Base-by-base conservation (phyloP, 2,888 invertebrate species). In the Standfussiana lucernea region DNA sequence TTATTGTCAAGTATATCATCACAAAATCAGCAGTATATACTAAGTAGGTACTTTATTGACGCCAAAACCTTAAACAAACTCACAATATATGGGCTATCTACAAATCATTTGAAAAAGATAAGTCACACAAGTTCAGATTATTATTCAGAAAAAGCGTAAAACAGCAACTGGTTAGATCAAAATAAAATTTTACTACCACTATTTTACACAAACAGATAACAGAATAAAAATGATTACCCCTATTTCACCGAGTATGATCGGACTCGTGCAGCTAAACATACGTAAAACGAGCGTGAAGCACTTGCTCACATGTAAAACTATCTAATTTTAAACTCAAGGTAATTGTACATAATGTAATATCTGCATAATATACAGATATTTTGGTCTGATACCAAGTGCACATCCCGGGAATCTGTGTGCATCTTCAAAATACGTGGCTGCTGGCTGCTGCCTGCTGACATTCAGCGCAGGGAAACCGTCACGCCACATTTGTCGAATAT, bases 261-360 rank as follows among this genome's bases (percentile, higher is more conserved):
- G 77, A 82, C 84, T 86, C 86, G 82, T 86, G 86, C 75, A 77
- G 78, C 79, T 89, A 90, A 90, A 93, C 90, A 91, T 90, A 91
- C 90, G 90, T 72, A 84, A 86, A 90, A 89, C 91, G 88, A 89
- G 89, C 91, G 75, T 84, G 86, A 86, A 92, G 88, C 90, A 90
- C 89, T 90, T 89, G 91, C 91, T 90, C 91, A 89, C 90, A 90
- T 92, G 89, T 91, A 91, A 90, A 87, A 90, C 91, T 92, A 90
- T 93, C 94, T 95, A 95, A 95, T 92, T 94, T 94, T 95, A 93
- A 88, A 88, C 90, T 89, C 95, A 94, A 95, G 95, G 95, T 91
- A 92, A 94, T 89, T 87, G 90, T 91, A 91, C 90, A 93, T 94
- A 94, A 93, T 92, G 90, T 92, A 91, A 94, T 93, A 94, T 93